Evolutionary conservation across 2,888 invertebrate species (phyloP), one percentile per base, ranked within the genome.

Genomic region (Campoplex capitator): DNA sequence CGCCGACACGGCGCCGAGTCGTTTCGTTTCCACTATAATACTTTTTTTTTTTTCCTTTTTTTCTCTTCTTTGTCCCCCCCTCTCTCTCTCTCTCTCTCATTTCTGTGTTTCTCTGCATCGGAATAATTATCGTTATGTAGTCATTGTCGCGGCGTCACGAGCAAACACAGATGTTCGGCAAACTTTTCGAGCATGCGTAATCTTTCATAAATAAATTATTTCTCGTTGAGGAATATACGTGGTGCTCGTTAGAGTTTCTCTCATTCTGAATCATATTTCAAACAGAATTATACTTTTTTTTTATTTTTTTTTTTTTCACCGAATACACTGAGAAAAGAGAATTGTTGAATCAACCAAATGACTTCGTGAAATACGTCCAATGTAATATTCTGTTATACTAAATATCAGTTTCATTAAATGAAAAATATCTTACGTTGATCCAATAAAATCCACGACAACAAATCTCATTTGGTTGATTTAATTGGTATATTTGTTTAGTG

Each of bases 81-180:
- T 45, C 48, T 18, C 7, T 62, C 65, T 68, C 67, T 67, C 45
- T 0, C 18, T 54, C 51, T 77, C 38, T 48, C 51, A 32, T 62
- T 18, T 54, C 7, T 74, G 23, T 35, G 38, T 68, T 23, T 67
- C 32, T 80, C 48, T 71, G 42, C 73, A 54, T 32, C 71, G 58
- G 35, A 76, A 67, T 77, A 18, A 79, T 79, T 38, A 81, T 77
- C 80, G 84, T 84, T 74, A 42, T 67, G 83, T 84, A 77, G 83
- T 86, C 86, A 81, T 77, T 80, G 86, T 80, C 85, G 75, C 67
- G 42, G n/a, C 82, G 86, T 77, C 84, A 81, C 77, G 83, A 81
- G 74, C 80, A 83, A 86, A 86, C 84, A 86, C 86, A 86, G 86
- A 81, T 86, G 86, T 80, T 76, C 42, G 82, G 48, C 48, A 58